These are phyloP conservation scores for Pseudomugil tenellus DNA, from an alignment of 2,797 vertebrate genomes.

Conservation along the genomic window DNA sequence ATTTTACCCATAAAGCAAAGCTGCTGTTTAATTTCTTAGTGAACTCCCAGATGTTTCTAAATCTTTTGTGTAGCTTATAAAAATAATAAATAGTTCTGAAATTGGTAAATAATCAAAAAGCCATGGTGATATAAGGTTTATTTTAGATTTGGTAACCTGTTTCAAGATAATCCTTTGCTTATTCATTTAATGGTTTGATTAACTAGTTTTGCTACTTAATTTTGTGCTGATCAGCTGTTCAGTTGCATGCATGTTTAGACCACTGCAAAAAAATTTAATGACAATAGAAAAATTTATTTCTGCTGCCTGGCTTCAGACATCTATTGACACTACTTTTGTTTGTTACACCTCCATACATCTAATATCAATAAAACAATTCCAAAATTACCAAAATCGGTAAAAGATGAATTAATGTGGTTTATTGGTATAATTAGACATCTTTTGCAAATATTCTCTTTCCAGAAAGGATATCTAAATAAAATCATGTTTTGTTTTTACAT, in stretches of 20 bases:
- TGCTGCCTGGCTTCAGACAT: background rate
- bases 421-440: background rate
- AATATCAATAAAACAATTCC: background rate
- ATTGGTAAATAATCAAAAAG: background rate
- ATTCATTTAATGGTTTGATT: background rate
- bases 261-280: background rate
- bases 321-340: background rate
- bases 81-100: background rate
- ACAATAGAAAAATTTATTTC: background rate
- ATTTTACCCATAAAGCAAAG: conserved; percentile 1
- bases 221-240: background rate
- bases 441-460: conserved; percentile 56
- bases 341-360: background rate
- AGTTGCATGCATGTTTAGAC: background rate
- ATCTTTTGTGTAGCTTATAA: background rate
- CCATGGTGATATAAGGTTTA: background rate
- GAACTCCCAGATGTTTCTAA: background rate
- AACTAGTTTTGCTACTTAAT: background rate
- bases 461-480: conserved; percentile 57
- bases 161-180: background rate
- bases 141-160: background rate
- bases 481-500: conserved; percentile 23
- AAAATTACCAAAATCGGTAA: background rate
- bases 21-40: background rate
- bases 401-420: background rate